phyloP scores from a whole-genome alignment of 2,888 invertebrate genomes.

The Blastobasis lacticolella region DNA sequence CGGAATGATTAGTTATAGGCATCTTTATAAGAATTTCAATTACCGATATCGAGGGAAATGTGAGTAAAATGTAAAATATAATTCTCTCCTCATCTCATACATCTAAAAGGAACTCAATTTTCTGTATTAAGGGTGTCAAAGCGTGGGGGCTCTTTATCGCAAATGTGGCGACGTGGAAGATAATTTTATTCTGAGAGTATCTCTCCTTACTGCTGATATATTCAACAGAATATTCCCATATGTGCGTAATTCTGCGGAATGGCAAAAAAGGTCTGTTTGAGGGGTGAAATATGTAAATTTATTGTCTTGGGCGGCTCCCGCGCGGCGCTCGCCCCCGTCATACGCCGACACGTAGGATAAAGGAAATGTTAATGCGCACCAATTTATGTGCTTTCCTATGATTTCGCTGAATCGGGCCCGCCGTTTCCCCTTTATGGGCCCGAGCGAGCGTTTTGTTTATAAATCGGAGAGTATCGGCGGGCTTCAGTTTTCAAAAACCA shows the following conservation, averaged over 20 bases:
- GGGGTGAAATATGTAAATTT: conserved; percentile 76
- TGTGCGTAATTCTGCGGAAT: conserved; percentile 74
- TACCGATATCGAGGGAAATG: too few relatives aligned
- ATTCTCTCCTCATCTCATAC: conserved; percentile 1
- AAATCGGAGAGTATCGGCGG: conserved; percentile 30
- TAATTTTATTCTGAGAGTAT: conserved; percentile 73
- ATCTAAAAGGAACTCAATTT: conserved; percentile 14
- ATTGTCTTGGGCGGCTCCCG: conserved; percentile 71
- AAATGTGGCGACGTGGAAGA: conserved; percentile 65
- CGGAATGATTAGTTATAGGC: too few relatives aligned
- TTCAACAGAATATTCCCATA: conserved; percentile 74
- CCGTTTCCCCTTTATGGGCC: conserved; percentile 58
- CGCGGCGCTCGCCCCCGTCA: conserved; percentile 60
- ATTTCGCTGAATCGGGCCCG: conserved; percentile 69
- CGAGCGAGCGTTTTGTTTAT: conserved; percentile 43
- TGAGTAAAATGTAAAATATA: neutral
- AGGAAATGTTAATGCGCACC: conserved; percentile 73
- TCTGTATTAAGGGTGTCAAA: conserved; percentile 37
- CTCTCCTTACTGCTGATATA: conserved; percentile 72
- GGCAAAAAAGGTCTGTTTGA: conserved; percentile 75
- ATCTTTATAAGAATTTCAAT: too few relatives aligned
- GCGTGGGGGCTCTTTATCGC: conserved; percentile 52
- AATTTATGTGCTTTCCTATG: conserved; percentile 75
- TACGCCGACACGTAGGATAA: conserved; percentile 73
- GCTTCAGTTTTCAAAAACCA: neutral